phyloP scores from a whole-genome alignment of 2,113 vertebrate genomes.

The Eidolon helvum region DNA sequence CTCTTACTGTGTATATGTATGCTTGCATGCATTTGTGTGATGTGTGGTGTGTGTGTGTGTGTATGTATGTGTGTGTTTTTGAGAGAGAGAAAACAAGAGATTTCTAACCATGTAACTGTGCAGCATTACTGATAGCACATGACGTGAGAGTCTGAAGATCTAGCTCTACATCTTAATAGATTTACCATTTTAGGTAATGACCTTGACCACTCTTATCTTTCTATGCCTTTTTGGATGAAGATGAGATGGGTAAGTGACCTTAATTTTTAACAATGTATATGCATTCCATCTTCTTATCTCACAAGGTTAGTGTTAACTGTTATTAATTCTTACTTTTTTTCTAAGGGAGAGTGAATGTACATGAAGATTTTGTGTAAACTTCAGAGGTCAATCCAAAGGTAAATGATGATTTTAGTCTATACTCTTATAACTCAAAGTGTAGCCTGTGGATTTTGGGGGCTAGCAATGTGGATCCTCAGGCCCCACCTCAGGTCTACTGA shows the following conservation, averaged over 20 bases:
- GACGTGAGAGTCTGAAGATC: neutral
- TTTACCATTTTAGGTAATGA: neutral
- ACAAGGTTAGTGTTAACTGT: neutral
- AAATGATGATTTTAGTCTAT: neutral
- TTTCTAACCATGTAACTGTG: neutral
- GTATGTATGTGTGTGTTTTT: neutral
- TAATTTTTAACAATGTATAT: neutral
- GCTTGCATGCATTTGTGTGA: neutral
- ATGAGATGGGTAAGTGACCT: neutral
- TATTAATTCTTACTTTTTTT: neutral
- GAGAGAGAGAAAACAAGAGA: neutral
- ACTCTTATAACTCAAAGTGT: neutral
- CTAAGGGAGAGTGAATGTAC: neutral
- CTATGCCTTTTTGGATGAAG: neutral
- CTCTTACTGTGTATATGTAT: neutral
- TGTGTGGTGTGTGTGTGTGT: neutral
- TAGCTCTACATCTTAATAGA: neutral
- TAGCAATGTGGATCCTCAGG: neutral
- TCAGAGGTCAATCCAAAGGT: neutral
- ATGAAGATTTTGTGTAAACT: neutral
- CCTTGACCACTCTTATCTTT: neutral
- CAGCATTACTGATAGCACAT: neutral
- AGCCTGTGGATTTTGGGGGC: neutral
- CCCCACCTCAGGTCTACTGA: neutral
- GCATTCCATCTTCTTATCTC: neutral